Evolutionary conservation across 2,888 invertebrate genomes (phyloP).

Genomic region (Noctua janthina): DNA sequence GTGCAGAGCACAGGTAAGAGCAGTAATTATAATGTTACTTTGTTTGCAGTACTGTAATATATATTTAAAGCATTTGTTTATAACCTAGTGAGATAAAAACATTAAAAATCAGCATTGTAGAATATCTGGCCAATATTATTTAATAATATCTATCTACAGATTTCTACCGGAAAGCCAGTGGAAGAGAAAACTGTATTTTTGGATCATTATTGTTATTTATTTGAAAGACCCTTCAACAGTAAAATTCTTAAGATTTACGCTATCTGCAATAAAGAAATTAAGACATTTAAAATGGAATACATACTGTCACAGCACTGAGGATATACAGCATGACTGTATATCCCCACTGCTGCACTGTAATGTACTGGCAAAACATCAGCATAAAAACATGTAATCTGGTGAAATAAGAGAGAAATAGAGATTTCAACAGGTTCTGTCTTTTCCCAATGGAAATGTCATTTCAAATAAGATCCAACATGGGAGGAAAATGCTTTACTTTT

Average conservation of each 20-base stretch:
- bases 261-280: background rate
- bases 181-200: background rate
- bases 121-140: background rate
- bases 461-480: background rate
- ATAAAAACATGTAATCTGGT: too few species aligned
- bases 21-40: slow-evolving; percentile 23
- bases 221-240: background rate
- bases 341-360: too few species aligned
- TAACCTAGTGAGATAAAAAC: background rate
- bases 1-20: slow-evolving; percentile 85
- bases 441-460: background rate
- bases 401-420: too few species aligned
- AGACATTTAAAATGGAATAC: background rate
- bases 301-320: too few species aligned
- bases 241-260: background rate
- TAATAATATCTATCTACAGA: background rate
- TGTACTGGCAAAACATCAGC: too few species aligned
- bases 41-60: background rate
- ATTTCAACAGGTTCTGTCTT: background rate
- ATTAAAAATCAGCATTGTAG: background rate
- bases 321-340: too few species aligned
- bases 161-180: background rate
- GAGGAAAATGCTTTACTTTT: background rate
- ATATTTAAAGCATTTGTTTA: background rate
- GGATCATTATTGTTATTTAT: background rate